Evolutionary conservation across 1,140 invertebrate genomes (phyloP).

Genomic region (Pantala flavescens): DNA sequence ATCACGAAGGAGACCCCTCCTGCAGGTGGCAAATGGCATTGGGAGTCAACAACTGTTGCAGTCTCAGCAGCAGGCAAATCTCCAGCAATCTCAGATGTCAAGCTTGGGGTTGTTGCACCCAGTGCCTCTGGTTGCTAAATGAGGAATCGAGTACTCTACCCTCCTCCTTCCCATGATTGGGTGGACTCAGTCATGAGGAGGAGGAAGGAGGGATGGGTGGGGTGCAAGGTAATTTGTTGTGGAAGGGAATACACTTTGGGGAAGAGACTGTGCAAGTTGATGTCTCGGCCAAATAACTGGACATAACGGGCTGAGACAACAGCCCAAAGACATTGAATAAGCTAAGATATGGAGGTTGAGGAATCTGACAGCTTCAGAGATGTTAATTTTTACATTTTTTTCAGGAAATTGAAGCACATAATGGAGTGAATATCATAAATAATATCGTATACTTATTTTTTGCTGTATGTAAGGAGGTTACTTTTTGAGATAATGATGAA

Average conservation of each 20-base stretch:
- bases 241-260: not conserved
- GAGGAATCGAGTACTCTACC: not conserved
- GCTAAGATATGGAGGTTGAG: slow-evolving; percentile 8
- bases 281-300: not conserved
- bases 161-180: slow-evolving; percentile 7
- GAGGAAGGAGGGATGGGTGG: not conserved
- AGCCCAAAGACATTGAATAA: not conserved
- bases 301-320: not conserved
- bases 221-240: not conserved
- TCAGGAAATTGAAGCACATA: not conserved
- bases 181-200: not conserved
- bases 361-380: not conserved
- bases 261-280: not conserved
- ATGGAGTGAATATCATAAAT: not conserved
- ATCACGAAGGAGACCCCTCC: not conserved
- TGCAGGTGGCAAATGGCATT: not conserved
- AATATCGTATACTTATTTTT: not conserved
- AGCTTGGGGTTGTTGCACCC: not conserved
- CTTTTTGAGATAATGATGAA: not conserved
- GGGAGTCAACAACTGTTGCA: not conserved
- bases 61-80: not conserved
- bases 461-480: not conserved
- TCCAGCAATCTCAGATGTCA: not conserved
- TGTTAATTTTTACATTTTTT: not conserved
- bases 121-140: not conserved